Evolutionary conservation across 2,888 invertebrate genomes (phyloP).

Genomic region (Cryptus viduatorius): DNA sequence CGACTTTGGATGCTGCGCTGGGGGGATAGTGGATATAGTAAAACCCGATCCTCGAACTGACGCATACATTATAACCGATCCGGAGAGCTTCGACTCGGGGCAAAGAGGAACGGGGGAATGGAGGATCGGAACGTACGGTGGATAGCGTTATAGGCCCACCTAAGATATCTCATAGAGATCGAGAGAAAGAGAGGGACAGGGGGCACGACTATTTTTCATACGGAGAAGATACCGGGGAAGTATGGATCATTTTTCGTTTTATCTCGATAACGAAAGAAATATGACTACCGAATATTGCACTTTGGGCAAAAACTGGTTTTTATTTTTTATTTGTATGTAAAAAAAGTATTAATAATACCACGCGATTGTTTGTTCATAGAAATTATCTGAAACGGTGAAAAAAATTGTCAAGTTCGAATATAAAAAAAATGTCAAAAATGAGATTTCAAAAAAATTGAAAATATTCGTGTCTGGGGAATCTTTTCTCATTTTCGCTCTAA

Average conservation of each 20-base stretch:
- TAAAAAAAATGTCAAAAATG: too few species aligned
- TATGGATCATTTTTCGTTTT: neutral
- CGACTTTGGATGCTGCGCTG: slow-evolving; percentile 56
- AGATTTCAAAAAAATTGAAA: too few species aligned
- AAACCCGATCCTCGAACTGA: neutral
- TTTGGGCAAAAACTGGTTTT: too few species aligned
- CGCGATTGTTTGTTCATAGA: too few species aligned
- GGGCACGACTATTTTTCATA: neutral
- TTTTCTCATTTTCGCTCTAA: too few species aligned
- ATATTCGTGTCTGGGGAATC: too few species aligned
- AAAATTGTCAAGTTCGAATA: too few species aligned
- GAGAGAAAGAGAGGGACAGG: neutral
- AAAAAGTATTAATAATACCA: too few species aligned
- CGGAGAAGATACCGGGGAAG: neutral
- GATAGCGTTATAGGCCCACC: neutral
- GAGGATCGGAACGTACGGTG: neutral
- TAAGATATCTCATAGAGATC: slow-evolving; percentile 22
- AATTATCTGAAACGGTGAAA: too few species aligned
- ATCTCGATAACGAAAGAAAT: neutral
- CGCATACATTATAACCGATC: slow-evolving; percentile 11
- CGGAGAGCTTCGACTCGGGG: neutral
- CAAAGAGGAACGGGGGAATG: neutral
- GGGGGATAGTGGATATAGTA: neutral
- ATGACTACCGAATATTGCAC: too few species aligned
- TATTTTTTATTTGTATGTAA: too few species aligned